Conservation (phyloP, 2,113 vertebrate species). For the Galeopterus variegatus region DNA sequence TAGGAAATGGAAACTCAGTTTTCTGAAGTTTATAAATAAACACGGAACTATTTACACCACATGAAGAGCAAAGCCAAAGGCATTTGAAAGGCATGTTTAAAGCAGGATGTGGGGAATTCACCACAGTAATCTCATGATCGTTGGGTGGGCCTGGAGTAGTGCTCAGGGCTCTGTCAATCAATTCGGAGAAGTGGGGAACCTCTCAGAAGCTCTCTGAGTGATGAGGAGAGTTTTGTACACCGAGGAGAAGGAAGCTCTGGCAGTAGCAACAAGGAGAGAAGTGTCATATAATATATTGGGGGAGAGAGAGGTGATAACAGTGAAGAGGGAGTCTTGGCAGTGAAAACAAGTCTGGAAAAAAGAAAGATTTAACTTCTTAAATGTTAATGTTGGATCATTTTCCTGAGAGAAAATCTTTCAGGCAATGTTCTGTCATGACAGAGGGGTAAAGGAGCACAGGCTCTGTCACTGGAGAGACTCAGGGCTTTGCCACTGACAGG, state of each 20-base stretch:
- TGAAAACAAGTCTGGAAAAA: not conserved
- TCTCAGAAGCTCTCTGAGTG: not conserved
- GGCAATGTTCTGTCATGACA: not conserved
- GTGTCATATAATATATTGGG: not conserved
- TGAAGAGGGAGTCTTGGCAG: not conserved
- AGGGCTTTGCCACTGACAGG: not conserved
- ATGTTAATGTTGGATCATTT: not conserved
- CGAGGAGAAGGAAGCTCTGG: not conserved
- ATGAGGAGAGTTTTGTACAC: not conserved
- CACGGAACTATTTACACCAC: not conserved
- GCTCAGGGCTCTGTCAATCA: not conserved
- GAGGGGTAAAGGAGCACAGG: not conserved
- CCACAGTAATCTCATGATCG: not conserved
- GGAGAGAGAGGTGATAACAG: not conserved
- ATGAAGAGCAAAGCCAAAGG: not conserved
- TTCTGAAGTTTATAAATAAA: constrained; percentile 47
- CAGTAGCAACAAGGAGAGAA: not conserved
- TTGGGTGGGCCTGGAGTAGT: not conserved
- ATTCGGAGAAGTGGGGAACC: not conserved
- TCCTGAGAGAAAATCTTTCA: not conserved
- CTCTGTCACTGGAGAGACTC: not conserved
- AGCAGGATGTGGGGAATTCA: not conserved
- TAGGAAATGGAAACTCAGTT: constrained; percentile 57
- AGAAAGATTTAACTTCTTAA: not conserved
- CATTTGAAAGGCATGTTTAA: not conserved